Evolutionary conservation across 1,140 invertebrate species (phyloP), one percentile per base, ranked within the genome.

Genomic region (Diprion similis): DNA sequence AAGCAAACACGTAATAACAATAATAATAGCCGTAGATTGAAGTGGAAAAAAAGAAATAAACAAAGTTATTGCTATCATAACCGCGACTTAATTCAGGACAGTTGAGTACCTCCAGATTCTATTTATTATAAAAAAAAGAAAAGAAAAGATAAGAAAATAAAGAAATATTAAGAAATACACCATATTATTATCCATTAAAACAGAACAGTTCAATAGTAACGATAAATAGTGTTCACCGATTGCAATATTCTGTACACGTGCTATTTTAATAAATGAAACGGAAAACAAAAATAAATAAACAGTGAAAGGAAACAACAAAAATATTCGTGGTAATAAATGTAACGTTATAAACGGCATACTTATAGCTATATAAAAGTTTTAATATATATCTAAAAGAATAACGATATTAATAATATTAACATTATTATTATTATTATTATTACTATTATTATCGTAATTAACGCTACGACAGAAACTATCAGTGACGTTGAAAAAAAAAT

Each of bases 21-120:
- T n/a, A 19, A 45, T 46, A 19, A 45, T 11, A n/a, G 10, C 46
- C 10, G 37, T 18, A 51, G 13, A 45, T 72, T 64, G 8, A 65
- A 65, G 45, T 7, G 45, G n/a, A 68, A 68, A 59, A 1, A 73
- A 68, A 59, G 6, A 73, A 68, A 73, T 68, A 59, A 11, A 46
- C 65, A 69, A 18, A 68, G 68, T 15, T 51, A 59, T 9, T 64
- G n/a, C n/a, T n/a, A n/a, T n/a, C n/a, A n/a, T n/a, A 68, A 37
- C 67, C 19, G 67, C n/a, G 7, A 37, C 15, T 76, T 80, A 86
- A 84, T 37, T 82, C 81, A 86, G 84, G 84, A 85, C 83, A 83
- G 79, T 78, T 71, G 79, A 85, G 83, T 84, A 85, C 85, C 83
- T 86, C 81, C 83, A 82, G 77, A 85, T 78, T 85, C 85, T 84